Evolutionary conservation across 1,140 invertebrate species (phyloP).

Genomic region (Phenacoccus solenopsis): DNA sequence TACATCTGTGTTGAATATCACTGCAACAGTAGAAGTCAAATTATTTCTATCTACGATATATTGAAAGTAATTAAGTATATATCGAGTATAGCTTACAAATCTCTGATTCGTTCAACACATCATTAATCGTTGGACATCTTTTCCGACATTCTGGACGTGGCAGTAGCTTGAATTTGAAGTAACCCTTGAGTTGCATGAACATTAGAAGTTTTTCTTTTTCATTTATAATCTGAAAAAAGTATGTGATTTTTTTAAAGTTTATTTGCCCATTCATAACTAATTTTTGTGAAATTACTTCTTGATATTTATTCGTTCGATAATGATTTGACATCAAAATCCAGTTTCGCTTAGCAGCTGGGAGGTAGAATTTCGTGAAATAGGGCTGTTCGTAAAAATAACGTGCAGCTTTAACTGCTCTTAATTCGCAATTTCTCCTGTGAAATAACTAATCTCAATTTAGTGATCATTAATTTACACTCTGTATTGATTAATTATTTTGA

Average conservation of each 20-base stretch:
- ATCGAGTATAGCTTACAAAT: background rate
- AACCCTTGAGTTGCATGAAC: background rate
- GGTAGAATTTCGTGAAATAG: background rate
- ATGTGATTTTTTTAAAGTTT: background rate
- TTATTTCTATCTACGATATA: background rate
- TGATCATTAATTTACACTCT: background rate
- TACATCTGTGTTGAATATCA: background rate
- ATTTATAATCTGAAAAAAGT: background rate
- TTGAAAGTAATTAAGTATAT: background rate
- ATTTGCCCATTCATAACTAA: background rate
- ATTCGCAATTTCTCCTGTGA: slow-evolving; percentile 1
- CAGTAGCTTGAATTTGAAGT: background rate
- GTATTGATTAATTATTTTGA: background rate
- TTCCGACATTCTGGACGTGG: background rate
- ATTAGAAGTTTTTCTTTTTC: background rate
- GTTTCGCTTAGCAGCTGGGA: background rate
- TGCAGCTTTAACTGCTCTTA: background rate
- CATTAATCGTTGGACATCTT: background rate
- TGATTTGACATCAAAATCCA: background rate
- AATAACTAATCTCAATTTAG: background rate
- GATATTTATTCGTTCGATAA: background rate
- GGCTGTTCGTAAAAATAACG: slow-evolving; percentile 7
- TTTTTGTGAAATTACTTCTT: background rate
- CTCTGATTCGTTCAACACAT: background rate
- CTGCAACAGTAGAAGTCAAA: background rate